Percentiles rank a stretch among this genome's conserved stretches.
Evolutionary conservation across 2,113 vertebrate species (phyloP).

Genomic region (Rhynchopsitta pachyrhyncha): DNA sequence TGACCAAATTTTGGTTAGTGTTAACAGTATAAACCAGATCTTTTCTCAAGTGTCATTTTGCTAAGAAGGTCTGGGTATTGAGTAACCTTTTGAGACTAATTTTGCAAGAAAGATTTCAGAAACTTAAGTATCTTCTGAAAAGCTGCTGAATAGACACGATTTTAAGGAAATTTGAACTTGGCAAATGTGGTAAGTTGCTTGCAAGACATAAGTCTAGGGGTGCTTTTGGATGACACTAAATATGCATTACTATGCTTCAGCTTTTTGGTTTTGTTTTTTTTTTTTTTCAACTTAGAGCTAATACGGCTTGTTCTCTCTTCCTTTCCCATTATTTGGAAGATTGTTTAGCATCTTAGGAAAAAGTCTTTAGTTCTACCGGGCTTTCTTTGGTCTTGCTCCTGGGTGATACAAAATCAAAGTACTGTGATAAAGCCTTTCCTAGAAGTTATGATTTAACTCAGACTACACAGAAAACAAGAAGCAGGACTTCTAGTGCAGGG

Average conservation of each 20-base stretch:
- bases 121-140: not conserved
- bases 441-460: not conserved
- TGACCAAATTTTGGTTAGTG: conserved; percentile 74
- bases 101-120: conserved; percentile 10
- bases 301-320: not conserved
- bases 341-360: not conserved
- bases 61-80: conserved; percentile 11
- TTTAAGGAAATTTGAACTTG: not conserved
- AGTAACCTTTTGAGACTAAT: conserved; percentile 37
- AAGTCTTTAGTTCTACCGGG: not conserved
- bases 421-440: not conserved
- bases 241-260: conserved; percentile 1
- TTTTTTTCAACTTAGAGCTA: not conserved
- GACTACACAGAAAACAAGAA: not conserved
- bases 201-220: not conserved
- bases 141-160: not conserved
- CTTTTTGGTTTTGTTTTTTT: not conserved
- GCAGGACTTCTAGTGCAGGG: not conserved
- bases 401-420: not conserved
- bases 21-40: conserved; percentile 19
- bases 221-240: conserved; percentile 14
- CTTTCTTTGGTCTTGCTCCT: not conserved
- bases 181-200: not conserved
- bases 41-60: conserved; percentile 17
- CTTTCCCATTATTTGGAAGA: not conserved